Evolutionary conservation across 2,113 vertebrate genomes (phyloP), one percentile per base, ranked within the genome.

Genomic region (Lutjanus erythropterus): DNA sequence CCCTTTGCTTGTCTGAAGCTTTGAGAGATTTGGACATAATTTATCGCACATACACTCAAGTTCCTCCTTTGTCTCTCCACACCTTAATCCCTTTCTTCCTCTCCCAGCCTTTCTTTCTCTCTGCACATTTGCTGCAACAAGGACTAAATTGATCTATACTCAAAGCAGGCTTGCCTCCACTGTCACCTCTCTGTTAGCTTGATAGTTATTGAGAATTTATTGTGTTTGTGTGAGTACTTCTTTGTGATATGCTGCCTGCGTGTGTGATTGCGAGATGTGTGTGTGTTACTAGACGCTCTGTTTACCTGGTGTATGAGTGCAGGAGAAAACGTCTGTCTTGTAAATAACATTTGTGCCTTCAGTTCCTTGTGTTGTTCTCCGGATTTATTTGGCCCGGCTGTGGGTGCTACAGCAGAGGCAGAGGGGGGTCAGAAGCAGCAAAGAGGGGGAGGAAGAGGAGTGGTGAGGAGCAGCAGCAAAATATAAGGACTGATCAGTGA

Each of bases 321-420:
- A 50, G 67, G 46, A 80, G 59, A 62, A 61, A 75, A 76, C 37
- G 37, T 64, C 62, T 33, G 65, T 81, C 80, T 84, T 76, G 62
- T 87, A 86, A 84, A 84, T 67, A 84, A 71, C 68, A 35, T 55
- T 61, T 44, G 72, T 41, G 69, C 61, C 73, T 83, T 55, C 23
- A 29, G n/a, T 74, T 81, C 47, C 9, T 7, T 33, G 9, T 33
- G 44, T 77, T 53, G 71, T 60, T 73, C 68, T 79, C 11, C n/a
- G 37, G 84, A 84, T 83, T 74, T 78, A 74, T 83, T 59, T 55
- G 59, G 29, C 35, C 35, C 70, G 35, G 80, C 50, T 60, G 76
- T 62, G 58, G 9, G 60, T 10, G 77, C 44, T 47, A 11, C 59
- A 69, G 74, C 60, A 14, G 33, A 41, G 74, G 37, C 12, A 2